A percentile compares a stretch with the other conserved stretches of the same genome.
phyloP scores from a whole-genome alignment of 64 coral and sea anemone genomes.

The Dendronephthya gigantea region DNA sequence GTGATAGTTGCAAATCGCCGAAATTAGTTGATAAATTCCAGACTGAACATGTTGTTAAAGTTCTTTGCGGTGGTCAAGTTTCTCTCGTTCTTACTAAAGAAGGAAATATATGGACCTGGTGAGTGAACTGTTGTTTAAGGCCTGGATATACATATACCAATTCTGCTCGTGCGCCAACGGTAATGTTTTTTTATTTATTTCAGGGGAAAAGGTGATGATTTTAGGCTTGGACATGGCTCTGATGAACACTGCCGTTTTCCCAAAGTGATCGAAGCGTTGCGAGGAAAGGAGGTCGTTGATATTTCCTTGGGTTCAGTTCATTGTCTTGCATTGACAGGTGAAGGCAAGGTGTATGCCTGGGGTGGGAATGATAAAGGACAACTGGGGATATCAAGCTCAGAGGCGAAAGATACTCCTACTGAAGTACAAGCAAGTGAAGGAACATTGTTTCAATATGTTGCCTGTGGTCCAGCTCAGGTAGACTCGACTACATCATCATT shows the following conservation, averaged over 20 bases:
- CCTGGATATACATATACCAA: too few species aligned
- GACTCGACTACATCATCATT: too few species aligned
- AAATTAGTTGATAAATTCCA: constrained; percentile 75
- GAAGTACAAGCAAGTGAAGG: constrained; percentile 36
- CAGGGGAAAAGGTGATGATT: constrained; percentile 97
- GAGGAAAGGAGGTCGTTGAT: constrained; percentile 71
- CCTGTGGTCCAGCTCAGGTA: constrained; percentile 99
- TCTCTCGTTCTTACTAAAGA: constrained; percentile 77
- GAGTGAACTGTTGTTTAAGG: not conserved
- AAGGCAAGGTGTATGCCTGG: constrained; percentile 83
- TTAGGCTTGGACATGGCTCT: constrained; percentile 71
- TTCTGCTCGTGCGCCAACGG: too few species aligned
- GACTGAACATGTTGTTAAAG: constrained; percentile 47
- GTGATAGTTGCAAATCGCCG: constrained; percentile 76
- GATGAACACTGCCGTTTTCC: constrained; percentile 80
- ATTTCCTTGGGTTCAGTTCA: constrained; percentile 90
- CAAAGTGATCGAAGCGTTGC: constrained; percentile 67
- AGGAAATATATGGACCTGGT: constrained; percentile 88
- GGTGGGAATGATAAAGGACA: constrained; percentile 94
- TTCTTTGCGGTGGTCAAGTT: constrained; percentile 84
- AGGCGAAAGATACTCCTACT: constrained; percentile 47
- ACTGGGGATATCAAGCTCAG: constrained; percentile 54
- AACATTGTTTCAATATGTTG: constrained; percentile 64
- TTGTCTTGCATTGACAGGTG: constrained; percentile 69
- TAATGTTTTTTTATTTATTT: not conserved